Evolutionary conservation across 2,113 vertebrate genomes (phyloP).

Genomic region (Talpa occidentalis): DNA sequence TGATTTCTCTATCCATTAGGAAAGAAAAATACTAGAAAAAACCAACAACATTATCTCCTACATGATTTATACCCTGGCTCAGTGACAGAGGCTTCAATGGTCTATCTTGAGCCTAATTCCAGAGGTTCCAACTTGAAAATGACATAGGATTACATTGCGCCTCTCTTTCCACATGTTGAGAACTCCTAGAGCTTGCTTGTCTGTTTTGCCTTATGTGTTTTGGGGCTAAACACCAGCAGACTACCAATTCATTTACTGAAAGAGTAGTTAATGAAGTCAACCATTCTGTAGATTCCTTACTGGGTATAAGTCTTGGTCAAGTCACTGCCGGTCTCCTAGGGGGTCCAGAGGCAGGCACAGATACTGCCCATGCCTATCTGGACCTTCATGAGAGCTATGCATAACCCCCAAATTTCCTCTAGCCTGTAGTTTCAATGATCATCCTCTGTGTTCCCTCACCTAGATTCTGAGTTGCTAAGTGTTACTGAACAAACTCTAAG

Average conservation of each 20-base stretch:
- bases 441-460: neutral
- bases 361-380: accelerated
- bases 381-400: neutral
- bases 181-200: neutral
- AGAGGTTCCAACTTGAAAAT: neutral
- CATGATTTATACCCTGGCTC: neutral
- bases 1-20: neutral
- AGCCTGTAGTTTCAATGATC: neutral
- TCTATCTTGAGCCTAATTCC: neutral
- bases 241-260: neutral
- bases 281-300: neutral
- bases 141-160: neutral
- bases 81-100: neutral
- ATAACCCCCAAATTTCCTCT: neutral
- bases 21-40: neutral
- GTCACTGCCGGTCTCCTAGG: neutral
- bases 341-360: neutral
- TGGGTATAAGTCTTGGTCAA: neutral
- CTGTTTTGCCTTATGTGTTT: neutral
- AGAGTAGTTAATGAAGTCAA: neutral
- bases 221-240: neutral
- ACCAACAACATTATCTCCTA: neutral
- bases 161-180: neutral
- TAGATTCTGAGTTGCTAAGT: neutral
- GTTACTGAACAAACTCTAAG: neutral